Conservation (phyloP, 2,888 invertebrate genomes). For the Orthosia cruda region DNA sequence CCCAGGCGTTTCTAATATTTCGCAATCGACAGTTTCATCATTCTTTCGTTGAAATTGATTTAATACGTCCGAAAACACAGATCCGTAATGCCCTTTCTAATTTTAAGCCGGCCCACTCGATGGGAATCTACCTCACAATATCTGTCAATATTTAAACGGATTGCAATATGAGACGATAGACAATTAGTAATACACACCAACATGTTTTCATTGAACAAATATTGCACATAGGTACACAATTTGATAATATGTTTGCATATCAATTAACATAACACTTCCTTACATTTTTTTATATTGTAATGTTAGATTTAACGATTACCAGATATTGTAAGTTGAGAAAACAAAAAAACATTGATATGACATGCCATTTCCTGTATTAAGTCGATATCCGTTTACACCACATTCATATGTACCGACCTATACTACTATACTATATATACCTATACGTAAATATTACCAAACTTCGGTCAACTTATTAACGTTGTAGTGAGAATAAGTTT, state of each 20-base stretch:
- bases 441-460: slow-evolving; percentile 46
- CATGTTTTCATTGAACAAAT: slow-evolving; percentile 18
- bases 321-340: slow-evolving; percentile 34
- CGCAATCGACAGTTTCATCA: slow-evolving; percentile 37
- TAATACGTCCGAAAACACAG: slow-evolving; percentile 42
- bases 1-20: slow-evolving; percentile 16
- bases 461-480: slow-evolving; percentile 34
- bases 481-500: slow-evolving; percentile 64
- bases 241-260: slow-evolving; percentile 21
- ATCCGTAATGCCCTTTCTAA: slow-evolving; percentile 58
- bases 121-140: slow-evolving; percentile 21
- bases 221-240: slow-evolving; percentile 8
- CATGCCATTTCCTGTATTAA: slow-evolving; percentile 42
- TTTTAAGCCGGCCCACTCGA: slow-evolving; percentile 31
- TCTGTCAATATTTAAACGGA: slow-evolving; percentile 48
- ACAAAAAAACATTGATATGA: slow-evolving; percentile 7
- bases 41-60: slow-evolving; percentile 45
- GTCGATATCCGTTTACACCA: slow-evolving; percentile 25
- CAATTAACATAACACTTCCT: slow-evolving; percentile 30
- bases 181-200: background rate
- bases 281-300: slow-evolving; percentile 7
- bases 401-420: background rate
- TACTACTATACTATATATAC: no score
- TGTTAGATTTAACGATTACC: slow-evolving; percentile 12
- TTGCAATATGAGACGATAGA: slow-evolving; percentile 2